Evolutionary conservation across 2,797 vertebrate species (phyloP), one percentile per base, ranked within the genome.

Genomic region (Streptopelia turtur): DNA sequence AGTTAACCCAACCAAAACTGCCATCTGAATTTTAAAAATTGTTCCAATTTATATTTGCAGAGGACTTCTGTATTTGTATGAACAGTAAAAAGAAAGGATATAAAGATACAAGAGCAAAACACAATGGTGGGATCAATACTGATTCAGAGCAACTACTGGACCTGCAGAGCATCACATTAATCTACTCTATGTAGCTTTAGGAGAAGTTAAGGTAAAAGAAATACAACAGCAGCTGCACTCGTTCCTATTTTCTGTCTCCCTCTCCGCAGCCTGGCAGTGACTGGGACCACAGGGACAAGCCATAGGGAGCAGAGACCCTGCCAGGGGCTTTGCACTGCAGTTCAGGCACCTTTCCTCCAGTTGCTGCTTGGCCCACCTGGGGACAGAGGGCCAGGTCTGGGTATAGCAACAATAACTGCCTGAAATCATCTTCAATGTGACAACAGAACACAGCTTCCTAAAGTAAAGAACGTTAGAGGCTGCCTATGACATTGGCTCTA

Each of bases 261-360:
- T 59, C 39, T 66, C 49, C 3, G 3, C 56, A 69, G 63, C 10
- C 11, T 3, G 9, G 37, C 50, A 84, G 33, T 45, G 1, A 1
- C 41, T 9, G 16, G n/a, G 56, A 61, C 43, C 30, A 33, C 60
- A 59, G 0, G 2, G 37, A 28, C 53, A 79, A 72, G 50, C 41
- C 1, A 0, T 2, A 43, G 37, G 22, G 28, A 68, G 41, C 1
- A 2, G 41, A 66, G 27, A 60, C 15, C 37, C 64, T 53, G 15
- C 2, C 0, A 3, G 16, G 11, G 24, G 33, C 71, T 65, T 81
- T 74, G 57, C 37, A 65, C 41, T 21, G 33, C 56, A 53, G 33
- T 28, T 66, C 25, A 21, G 41, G 41, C 33, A 65, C n/a, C 30
- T 81, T 61, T 16, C 17, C 20, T 56, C 31, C 49, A 43, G 60